These are phyloP conservation scores for Bradypus variegatus DNA, from an alignment of 2,797 vertebrate genomes.

Conservation along the genomic window DNA sequence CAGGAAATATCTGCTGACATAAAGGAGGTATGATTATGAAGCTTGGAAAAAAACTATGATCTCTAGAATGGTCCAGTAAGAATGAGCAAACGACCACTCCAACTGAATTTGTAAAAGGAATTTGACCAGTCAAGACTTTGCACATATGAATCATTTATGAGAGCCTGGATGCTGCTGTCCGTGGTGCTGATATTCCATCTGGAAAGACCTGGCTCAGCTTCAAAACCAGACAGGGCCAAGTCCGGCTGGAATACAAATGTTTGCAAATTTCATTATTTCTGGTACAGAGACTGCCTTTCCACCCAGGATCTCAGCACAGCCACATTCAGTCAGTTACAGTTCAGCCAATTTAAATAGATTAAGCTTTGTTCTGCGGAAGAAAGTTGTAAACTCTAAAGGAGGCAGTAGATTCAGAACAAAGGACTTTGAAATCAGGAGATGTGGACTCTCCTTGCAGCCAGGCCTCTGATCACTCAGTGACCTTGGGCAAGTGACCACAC, in stretches of 20 bases:
- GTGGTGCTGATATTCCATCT: constrained; percentile 19
- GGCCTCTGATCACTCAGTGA: neutral
- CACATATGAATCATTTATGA: neutral
- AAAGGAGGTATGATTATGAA: neutral
- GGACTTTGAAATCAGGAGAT: neutral
- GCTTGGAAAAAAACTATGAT: neutral
- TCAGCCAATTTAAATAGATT: neutral
- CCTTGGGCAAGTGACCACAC: neutral
- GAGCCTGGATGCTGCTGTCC: neutral
- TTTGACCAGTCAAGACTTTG: neutral
- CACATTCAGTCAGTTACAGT: neutral
- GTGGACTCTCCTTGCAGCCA: neutral
- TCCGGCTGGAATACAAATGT: neutral
- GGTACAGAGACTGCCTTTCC: neutral
- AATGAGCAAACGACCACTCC: neutral
- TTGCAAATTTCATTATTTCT: constrained; percentile 5
- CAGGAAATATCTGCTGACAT: neutral
- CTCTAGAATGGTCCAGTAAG: neutral
- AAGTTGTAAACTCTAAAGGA: neutral
- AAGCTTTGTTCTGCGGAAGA: neutral
- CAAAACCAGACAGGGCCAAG: neutral
- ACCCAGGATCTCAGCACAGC: neutral
- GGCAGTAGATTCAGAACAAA: neutral
- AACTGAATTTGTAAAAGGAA: neutral
- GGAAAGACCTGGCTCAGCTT: neutral